A percentile compares a stretch with the other conserved stretches of the same genome.
These are phyloP conservation scores for Tangara arthus DNA, from an alignment of 2,797 vertebrate genomes.

Conservation along the genomic window DNA sequence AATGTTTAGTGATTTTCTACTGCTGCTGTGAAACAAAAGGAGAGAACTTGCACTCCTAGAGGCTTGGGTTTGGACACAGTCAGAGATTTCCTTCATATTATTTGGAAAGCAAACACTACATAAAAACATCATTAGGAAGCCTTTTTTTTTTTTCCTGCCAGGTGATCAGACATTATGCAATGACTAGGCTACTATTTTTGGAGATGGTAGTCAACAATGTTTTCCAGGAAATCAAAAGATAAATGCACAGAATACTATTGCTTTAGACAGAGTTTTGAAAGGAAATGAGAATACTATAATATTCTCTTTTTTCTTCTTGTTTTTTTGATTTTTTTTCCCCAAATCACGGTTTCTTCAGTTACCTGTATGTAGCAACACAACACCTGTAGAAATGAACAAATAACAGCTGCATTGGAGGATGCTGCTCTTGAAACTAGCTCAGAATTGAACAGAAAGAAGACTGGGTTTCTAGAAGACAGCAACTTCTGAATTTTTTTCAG, in stretches of 20 bases:
- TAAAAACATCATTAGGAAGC: background rate
- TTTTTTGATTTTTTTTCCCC: rapidly evolving
- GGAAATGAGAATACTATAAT: background rate
- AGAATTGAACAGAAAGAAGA: background rate
- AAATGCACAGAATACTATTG: background rate
- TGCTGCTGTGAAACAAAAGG: background rate
- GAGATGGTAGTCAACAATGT: background rate
- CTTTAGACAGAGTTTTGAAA: background rate
- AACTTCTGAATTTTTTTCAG: background rate
- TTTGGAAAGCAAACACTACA: background rate
- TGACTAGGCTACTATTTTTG: background rate
- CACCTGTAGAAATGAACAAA: background rate
- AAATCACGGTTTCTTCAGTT: background rate
- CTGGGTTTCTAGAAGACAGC: background rate
- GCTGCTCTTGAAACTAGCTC: background rate
- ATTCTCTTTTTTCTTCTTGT: rapidly evolving
- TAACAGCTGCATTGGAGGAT: background rate
- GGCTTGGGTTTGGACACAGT: background rate
- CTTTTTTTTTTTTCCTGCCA: background rate
- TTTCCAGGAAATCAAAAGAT: background rate
- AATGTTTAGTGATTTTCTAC: background rate
- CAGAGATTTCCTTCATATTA: background rate
- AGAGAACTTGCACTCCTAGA: background rate
- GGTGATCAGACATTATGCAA: background rate
- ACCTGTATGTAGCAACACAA: background rate